Evolutionary conservation across 92 coral and sea anemone genomes (phyloP), one percentile per base, ranked within the genome.

Genomic region (Anthopleura xanthogrammica): DNA sequence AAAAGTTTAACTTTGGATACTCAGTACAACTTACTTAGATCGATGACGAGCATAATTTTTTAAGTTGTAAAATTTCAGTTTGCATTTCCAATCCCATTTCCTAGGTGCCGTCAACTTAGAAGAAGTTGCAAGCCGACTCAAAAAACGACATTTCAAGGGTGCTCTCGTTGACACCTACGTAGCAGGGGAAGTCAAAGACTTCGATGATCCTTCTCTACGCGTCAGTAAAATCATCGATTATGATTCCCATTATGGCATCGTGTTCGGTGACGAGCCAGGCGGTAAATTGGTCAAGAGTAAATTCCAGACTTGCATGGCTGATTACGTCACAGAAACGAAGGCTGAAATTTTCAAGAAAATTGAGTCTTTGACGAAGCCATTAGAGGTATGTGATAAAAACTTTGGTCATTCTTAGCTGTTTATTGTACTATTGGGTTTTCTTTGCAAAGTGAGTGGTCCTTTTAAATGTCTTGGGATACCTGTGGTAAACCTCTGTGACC

Each of bases 121-220:
- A 11, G 72, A 73, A 9, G 73, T 95, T 64, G 90, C 95, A 62
- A 55, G 7, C 12, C 83, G 83, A 17, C 94, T 95, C 22, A 91
- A 89, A 60, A 54, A 76, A 10, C 94, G 98, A 20, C 19, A 82
- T 8, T 72, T 88, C 41, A 92, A 92, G 76, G 98, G 98, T 19
- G 94, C 92, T 5, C 80, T 94, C 12, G 90, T 95, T 12, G 98
- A 95, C 65, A 95, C 98, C 7, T 95, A 91, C 65, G 98, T 95
- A 20, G 98, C 98, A 9, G 98, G 95, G 17, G 94, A 84, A 71
- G 89, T 82, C 42, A 23, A 60, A 0, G 92, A 55, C 19, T 91
- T 93, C 57, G 66, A 56, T 40, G 84, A 87, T 65, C 14, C 72
- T 3, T 75, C 80, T 23, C 86, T 95, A 0, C 92, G 98, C 17